Percentiles rank a stretch among this genome's conserved stretches.
Evolutionary conservation across 2,797 vertebrate species (phyloP).

Genomic region (Helostoma temminkii): DNA sequence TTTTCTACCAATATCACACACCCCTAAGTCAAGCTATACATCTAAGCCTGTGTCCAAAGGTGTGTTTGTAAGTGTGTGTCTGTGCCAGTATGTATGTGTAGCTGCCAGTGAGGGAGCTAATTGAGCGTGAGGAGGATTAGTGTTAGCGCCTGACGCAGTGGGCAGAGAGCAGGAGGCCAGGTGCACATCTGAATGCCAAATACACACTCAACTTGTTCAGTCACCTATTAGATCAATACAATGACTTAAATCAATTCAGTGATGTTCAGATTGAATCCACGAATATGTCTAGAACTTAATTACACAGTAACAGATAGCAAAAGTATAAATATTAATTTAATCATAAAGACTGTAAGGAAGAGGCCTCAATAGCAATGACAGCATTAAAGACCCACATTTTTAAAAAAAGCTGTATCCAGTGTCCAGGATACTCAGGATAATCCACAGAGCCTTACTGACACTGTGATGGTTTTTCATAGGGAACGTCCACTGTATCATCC

Average conservation of each 20-base stretch:
- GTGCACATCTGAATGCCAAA: neutral
- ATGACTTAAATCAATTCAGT: neutral
- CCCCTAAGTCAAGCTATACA: neutral
- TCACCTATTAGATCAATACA: neutral
- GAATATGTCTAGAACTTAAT: too few species aligned
- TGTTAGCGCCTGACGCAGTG: neutral
- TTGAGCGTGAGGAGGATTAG: constrained; percentile 33
- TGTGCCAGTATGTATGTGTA: neutral
- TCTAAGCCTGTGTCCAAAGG: neutral
- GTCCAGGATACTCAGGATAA: constrained; percentile 2
- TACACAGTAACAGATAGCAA: too few species aligned
- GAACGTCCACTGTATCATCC: neutral
- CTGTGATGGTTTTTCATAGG: too few species aligned
- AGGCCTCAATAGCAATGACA: too few species aligned
- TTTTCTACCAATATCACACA: too few species aligned
- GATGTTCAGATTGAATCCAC: neutral
- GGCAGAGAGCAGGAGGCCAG: too few species aligned
- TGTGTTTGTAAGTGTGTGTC: constrained; percentile 1
- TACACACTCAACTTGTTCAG: neutral
- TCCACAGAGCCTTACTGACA: neutral
- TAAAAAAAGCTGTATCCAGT: too few species aligned
- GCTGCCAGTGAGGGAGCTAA: constrained; percentile 29
- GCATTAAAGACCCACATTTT: too few species aligned
- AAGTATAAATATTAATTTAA: too few species aligned
- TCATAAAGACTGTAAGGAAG: too few species aligned